phyloP scores from a whole-genome alignment of 2,113 vertebrate species.

The Pachycephala philippinensis region DNA sequence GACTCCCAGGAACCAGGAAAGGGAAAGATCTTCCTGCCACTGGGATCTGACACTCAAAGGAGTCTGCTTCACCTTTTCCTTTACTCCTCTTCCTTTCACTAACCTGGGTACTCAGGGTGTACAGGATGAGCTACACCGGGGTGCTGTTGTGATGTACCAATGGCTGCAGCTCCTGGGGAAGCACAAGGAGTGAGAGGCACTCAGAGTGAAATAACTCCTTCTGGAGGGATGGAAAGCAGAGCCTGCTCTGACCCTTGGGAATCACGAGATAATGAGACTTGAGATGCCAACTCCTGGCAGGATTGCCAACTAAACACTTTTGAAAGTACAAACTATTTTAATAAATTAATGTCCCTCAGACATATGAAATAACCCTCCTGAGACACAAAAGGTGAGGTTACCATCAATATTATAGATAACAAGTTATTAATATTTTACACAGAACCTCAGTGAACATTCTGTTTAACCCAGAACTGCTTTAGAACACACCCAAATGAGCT shows the following conservation, averaged over 20 bases:
- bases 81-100: background rate
- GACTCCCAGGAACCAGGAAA: background rate
- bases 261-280: background rate
- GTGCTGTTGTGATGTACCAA: background rate
- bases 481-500: background rate
- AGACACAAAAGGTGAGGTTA: background rate
- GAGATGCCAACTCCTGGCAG: background rate
- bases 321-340: background rate
- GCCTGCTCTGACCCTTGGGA: background rate
- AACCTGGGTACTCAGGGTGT: accelerated
- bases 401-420: background rate
- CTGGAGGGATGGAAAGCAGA: background rate
- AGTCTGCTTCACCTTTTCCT: background rate
- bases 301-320: background rate
- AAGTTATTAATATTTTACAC: background rate
- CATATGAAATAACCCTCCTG: background rate
- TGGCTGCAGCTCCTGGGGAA: background rate
- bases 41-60: background rate
- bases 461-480: background rate
- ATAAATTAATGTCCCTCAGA: background rate
- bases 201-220: accelerated
- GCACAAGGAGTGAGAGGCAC: background rate
- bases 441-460: background rate
- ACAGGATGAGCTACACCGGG: background rate
- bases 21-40: background rate